These are phyloP conservation scores for Beaufortia kweichowensis DNA, from an alignment of 2,113 vertebrate genomes.

Conservation along the genomic window DNA sequence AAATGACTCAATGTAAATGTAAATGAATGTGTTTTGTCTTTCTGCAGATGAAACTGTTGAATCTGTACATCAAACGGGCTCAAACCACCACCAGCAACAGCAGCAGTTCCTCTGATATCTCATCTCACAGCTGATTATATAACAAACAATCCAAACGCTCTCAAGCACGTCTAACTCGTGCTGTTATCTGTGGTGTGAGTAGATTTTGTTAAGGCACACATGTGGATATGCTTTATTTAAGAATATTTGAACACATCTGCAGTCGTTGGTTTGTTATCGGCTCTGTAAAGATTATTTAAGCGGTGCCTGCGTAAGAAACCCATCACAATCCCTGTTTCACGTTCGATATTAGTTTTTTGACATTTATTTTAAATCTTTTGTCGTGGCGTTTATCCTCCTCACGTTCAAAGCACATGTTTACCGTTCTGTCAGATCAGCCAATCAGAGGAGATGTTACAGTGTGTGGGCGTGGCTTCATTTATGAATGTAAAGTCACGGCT, in stretches of 20 bases:
- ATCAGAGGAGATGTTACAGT: background rate
- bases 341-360: background rate
- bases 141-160: background rate
- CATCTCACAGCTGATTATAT: conserved; percentile 82
- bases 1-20: too few species aligned
- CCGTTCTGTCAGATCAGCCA: background rate
- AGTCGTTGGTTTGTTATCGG: background rate
- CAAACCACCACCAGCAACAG: conserved; percentile 97
- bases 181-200: background rate
- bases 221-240: background rate
- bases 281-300: background rate
- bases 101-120: conserved; percentile 95
- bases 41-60: conserved; percentile 92
- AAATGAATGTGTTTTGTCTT: background rate
- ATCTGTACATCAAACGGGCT: conserved; percentile 95
- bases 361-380: background rate
- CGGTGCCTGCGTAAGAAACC: background rate
- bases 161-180: background rate
- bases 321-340: background rate
- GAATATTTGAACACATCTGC: background rate
- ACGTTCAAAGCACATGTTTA: too few species aligned
- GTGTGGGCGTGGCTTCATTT: background rate
- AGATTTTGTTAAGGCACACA: background rate
- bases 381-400: background rate
- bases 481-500: conserved; percentile 14